A percentile compares a stretch with the other conserved stretches of the same genome.
Conservation (phyloP, 2,797 vertebrate species). For the Sebastiscus tertius region DNA sequence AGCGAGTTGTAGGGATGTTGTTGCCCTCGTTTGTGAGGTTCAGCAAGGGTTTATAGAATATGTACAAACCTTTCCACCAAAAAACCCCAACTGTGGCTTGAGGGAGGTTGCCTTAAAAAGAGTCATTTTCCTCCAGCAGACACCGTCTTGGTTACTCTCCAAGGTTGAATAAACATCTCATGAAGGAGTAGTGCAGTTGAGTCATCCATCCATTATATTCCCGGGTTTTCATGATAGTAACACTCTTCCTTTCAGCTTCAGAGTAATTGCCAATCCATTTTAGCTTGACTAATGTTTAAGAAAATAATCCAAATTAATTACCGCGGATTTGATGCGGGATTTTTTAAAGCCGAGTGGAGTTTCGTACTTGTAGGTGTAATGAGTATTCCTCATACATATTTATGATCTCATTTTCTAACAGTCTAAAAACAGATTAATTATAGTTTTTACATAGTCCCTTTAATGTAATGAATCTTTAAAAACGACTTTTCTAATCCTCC, state of each 20-base stretch:
- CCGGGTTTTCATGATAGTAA: slow-evolving; percentile 35
- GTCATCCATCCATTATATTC: slow-evolving; percentile 50
- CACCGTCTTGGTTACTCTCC: slow-evolving; percentile 55
- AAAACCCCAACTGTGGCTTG: slow-evolving; percentile 23
- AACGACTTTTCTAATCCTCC: slow-evolving; percentile 19
- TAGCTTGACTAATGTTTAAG: slow-evolving; percentile 61
- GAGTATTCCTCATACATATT: slow-evolving; percentile 65
- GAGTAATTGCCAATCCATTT: slow-evolving; percentile 54
- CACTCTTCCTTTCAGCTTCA: slow-evolving; percentile 31
- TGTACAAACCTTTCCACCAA: slow-evolving; percentile 32
- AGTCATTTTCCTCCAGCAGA: slow-evolving; percentile 36
- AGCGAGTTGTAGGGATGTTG: background rate
- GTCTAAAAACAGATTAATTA: slow-evolving; percentile 63
- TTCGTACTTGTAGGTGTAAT: slow-evolving; percentile 51
- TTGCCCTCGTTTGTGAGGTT: slow-evolving; percentile 7
- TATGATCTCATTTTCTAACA: slow-evolving; percentile 66
- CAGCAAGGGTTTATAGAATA: background rate
- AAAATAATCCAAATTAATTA: slow-evolving; percentile 68
- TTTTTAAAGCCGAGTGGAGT: slow-evolving; percentile 45
- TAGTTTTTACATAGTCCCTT: slow-evolving; percentile 39
- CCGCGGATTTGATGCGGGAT: slow-evolving; percentile 49
- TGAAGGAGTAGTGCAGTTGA: slow-evolving; percentile 46
- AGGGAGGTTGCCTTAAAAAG: slow-evolving; percentile 33
- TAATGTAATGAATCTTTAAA: slow-evolving; percentile 51
- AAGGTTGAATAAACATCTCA: slow-evolving; percentile 65